phyloP scores from a whole-genome alignment of 2,888 invertebrate genomes.

The Microctonus aethiopoides region DNA sequence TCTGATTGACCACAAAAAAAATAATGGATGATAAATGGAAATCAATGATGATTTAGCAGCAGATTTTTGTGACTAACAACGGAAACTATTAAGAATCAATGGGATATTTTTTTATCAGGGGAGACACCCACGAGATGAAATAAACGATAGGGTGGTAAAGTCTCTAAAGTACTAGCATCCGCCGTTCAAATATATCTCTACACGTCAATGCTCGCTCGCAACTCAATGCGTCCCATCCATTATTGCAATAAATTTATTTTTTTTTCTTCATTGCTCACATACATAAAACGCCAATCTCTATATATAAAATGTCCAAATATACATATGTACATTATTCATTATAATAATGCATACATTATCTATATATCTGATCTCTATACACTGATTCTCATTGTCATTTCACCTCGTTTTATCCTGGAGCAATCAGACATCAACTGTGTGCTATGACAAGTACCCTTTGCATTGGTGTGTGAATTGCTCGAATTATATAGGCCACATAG shows the following conservation, averaged over 20 bases:
- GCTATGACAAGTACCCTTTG: constrained; percentile 41
- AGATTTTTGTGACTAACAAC: no score
- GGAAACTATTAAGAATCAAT: no score
- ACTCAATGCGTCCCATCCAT: constrained; percentile 8
- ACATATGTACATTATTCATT: not conserved
- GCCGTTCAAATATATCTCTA: constrained; percentile 51
- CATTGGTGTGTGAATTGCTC: constrained; percentile 31
- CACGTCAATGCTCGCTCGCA: constrained; percentile 17
- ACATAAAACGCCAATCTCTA: not conserved
- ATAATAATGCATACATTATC: no score
- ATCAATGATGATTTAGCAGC: no score
- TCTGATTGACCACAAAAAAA: no score
- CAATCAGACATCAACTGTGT: constrained; percentile 21
- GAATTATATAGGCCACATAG: constrained; percentile 38
- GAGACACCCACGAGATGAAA: constrained; percentile 38
- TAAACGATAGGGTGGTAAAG: constrained; percentile 39
- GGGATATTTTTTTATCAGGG: no score
- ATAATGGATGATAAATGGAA: no score
- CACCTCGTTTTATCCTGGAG: constrained; percentile 1
- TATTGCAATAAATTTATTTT: not conserved
- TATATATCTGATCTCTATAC: constrained; percentile 16
- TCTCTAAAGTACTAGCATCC: constrained; percentile 56
- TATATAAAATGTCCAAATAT: not conserved
- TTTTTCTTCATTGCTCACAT: not conserved
- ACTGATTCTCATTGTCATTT: constrained; percentile 8